phyloP scores from a whole-genome alignment of 2,797 vertebrate genomes.

The Scyliorhinus canicula region DNA sequence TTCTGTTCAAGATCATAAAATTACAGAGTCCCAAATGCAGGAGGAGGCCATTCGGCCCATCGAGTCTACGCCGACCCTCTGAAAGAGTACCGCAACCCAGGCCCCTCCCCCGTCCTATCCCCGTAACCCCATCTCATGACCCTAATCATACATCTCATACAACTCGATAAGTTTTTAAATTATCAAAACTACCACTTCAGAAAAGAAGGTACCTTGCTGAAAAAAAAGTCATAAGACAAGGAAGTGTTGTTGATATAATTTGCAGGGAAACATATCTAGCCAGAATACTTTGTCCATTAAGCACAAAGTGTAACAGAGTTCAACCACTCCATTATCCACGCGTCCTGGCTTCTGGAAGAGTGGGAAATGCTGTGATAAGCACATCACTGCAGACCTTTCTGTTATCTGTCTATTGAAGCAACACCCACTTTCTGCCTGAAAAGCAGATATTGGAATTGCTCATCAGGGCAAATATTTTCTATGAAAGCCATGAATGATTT shows the following conservation, averaged over 20 bases:
- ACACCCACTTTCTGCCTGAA: neutral
- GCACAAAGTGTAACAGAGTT: neutral
- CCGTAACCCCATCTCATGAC: no score
- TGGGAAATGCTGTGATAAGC: neutral
- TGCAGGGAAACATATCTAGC: neutral
- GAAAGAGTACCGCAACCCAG: no score
- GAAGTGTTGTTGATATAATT: neutral
- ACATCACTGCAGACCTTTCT: neutral
- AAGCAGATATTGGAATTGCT: neutral
- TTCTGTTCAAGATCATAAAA: neutral
- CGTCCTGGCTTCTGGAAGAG: neutral
- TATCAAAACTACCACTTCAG: neutral
- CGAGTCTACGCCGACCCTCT: no score
- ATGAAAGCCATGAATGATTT: neutral
- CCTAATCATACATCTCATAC: neutral
- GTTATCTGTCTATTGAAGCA: neutral
- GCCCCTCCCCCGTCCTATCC: no score
- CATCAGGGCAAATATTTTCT: neutral
- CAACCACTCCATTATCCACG: neutral
- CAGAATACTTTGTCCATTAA: neutral
- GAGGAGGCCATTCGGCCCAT: no score
- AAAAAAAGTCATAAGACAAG: neutral
- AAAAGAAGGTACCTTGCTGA: no score
- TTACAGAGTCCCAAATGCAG: no score
- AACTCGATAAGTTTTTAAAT: conserved; percentile 1